These are phyloP conservation scores for Metacarcinus magister DNA, from an alignment of 2,888 invertebrate species.

Conservation along the genomic window DNA sequence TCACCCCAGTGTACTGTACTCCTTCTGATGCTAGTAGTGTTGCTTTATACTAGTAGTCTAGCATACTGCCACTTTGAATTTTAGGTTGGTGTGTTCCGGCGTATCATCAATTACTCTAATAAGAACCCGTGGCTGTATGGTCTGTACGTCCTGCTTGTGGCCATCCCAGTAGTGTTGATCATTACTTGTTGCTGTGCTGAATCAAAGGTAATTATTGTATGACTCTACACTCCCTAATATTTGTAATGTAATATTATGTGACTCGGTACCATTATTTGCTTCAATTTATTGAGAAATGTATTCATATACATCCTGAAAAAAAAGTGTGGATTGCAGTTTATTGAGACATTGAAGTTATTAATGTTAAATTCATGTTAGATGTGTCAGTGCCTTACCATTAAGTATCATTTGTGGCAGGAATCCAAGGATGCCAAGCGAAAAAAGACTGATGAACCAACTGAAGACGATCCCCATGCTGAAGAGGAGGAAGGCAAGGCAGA, in stretches of 20 bases:
- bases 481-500: conserved; percentile 59
- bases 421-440: conserved; percentile 74
- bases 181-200: conserved; percentile 91
- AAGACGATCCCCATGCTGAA: conserved; percentile 74
- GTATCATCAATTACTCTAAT: conserved; percentile 90
- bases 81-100: conserved; percentile 92
- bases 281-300: background rate
- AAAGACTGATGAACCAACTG: conserved; percentile 82
- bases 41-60: background rate
- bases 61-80: conserved; percentile 83
- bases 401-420: conserved; percentile 47
- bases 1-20: background rate
- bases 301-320: background rate
- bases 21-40: background rate
- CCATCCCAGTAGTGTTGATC: conserved; percentile 91
- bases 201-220: conserved; percentile 54
- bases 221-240: background rate
- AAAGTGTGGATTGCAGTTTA: background rate
- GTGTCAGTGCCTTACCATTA: background rate
- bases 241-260: background rate
- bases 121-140: conserved; percentile 96
- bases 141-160: conserved; percentile 91
- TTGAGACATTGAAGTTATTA: conserved; percentile 21
- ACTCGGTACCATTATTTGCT: background rate
- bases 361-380: background rate